Conservation (phyloP, 2,113 vertebrate species). For the Tenrec ecaudatus region DNA sequence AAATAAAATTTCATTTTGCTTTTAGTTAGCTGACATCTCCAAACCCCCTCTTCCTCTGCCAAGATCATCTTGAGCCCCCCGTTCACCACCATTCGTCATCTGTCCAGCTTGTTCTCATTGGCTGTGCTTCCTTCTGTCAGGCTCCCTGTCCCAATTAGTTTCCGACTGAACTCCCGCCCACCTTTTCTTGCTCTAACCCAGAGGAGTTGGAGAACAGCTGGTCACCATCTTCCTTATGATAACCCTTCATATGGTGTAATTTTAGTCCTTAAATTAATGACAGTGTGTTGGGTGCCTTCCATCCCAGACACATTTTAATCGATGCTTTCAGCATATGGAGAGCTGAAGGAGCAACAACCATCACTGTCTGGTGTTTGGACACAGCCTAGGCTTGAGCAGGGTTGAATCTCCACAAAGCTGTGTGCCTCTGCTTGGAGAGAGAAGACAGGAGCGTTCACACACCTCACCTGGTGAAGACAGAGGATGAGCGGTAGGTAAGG, state of each 20-base stretch:
- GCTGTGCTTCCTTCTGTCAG: constrained; percentile 70
- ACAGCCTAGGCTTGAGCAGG: constrained; percentile 67
- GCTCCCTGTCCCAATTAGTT: constrained; percentile 62
- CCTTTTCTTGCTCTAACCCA: constrained; percentile 72
- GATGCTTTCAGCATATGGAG: constrained; percentile 79
- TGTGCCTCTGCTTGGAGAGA: constrained; percentile 26
- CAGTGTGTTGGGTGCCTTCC: constrained; percentile 77
- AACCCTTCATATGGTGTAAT: constrained; percentile 81
- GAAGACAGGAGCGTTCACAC: constrained; percentile 14
- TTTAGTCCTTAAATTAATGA: constrained; percentile 82
- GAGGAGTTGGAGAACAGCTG: constrained; percentile 79
- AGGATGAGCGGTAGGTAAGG: neutral
- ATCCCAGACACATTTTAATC: constrained; percentile 81
- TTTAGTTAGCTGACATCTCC: too few species aligned
- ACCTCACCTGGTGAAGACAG: neutral
- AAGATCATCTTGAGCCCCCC: neutral
- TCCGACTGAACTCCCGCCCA: constrained; percentile 71
- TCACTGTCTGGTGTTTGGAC: constrained; percentile 72
- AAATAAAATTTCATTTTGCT: neutral
- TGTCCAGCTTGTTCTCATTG: constrained; percentile 45
- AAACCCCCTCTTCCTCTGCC: neutral
- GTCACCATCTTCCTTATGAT: constrained; percentile 80
- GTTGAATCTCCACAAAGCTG: constrained; percentile 68
- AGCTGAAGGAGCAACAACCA: constrained; percentile 72
- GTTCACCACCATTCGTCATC: neutral